Evolutionary conservation across 2,113 vertebrate genomes (phyloP), one percentile per base, ranked within the genome.

Genomic region (Fregata magnificens): DNA sequence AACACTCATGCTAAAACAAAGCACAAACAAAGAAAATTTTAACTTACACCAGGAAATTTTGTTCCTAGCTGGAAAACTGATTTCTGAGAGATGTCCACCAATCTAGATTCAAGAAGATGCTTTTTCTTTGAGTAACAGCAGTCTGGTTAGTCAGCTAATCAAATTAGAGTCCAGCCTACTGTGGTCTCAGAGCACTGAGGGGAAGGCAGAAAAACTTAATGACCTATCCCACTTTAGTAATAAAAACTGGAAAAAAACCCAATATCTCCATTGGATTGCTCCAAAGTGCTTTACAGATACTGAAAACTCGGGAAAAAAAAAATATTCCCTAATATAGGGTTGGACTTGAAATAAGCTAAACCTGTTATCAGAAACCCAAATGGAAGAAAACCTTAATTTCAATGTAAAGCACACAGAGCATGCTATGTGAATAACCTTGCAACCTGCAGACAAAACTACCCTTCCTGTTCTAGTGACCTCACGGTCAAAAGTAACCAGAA

Each of bases 1-100:
- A 91, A 93, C 42, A 34, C 25, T 59, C 82, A 95, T 94, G 82
- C 85, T 79, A 66, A 96, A 96, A 81, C 78, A 88, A 81, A 85
- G 69, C 66, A 96, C 80, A 84, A 13, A 93, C 38, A 94, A 86
- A 90, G 15, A 66, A 59, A 86, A 74, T 38, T 63, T 22, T 53
- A 82, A 95, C 66, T 66, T 10, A 80, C 5, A 82, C 11, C 52
- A 92, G 95, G 94, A 95, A 97, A 95, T 97, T 94, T 93, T 95
- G 91, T 65, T 94, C 36, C 32, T 61, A 63, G 44, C 20, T 63
- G n/a, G 50, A 72, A 89, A 94, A 90, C 7, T 56, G 45, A 52
- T 82, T 86, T 95, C 32, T 88, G 29, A 11, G 20, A 88, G 59
- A 65, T 45, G 25, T 95, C 87, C 85, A 97, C 93, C 93, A 97